Base-by-base conservation (phyloP, 2,888 invertebrate genomes). In the Drosophila suboccidentalis region DNA sequence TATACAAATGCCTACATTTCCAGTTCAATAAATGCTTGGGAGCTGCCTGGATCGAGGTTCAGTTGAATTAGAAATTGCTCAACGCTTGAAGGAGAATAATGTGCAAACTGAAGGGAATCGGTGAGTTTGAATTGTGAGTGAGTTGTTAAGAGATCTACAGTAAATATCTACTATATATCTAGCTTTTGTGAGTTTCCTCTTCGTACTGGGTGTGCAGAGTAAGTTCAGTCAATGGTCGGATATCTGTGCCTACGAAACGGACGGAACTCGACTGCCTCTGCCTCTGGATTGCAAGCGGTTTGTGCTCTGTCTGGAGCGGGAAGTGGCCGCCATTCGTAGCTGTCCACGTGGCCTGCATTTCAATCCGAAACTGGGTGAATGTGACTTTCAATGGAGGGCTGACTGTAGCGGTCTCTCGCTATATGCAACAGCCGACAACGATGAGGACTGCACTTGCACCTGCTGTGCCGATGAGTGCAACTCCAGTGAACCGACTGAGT, bases 341-440 rank as follows among this genome's bases (percentile, higher is more conserved):
- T 91, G 91, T 38, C 89, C 89, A 8, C 71, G 71, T 5, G 86
- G 81, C 0, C 71, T 88, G 2, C 75, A 84, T 32, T 91, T 90
- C 26, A 90, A 91, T 70, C 55, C 59, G 2, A 26, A 64, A 17
- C 50, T 85, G 4, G 70, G 82, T 4, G 86, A 86, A 51, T 91
- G 91, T 44, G 90, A 91, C 47, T 86, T 81, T 47, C 77, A 77
- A 32, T 79, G 87, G 67, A 79, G 84, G 17, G 87, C 82, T 15
- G 69, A 63, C 11, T 91, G 91, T 61, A 58, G 53, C 1, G 71
- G 65, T 2, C 49, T 68, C 0, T 57, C 55, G 3, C 15, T 71
- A 6, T 82, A 80, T 15, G 72, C 63, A 9, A 47, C n/a, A 6
- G n/a, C 36, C 3, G 62, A 51, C 8, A 15, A 6, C 8, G 62